Evolutionary conservation across 92 coral and sea anemone species (phyloP).

Genomic region (Palythoa grandiflora): DNA sequence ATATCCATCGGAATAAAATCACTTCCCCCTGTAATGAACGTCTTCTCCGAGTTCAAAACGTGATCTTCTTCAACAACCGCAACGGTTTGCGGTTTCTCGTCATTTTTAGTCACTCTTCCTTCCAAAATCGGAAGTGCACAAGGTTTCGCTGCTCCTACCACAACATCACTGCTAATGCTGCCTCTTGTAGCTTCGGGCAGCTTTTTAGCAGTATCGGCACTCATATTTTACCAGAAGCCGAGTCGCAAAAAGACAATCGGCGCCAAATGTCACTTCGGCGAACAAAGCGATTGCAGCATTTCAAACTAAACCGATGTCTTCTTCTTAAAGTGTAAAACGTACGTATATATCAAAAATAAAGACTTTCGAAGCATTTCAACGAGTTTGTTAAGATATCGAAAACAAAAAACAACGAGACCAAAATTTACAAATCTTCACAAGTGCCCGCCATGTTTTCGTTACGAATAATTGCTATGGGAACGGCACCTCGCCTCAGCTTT

Average conservation of each 20-base stretch:
- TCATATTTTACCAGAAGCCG: constrained; percentile 62
- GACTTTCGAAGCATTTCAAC: background rate
- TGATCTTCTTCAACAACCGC: constrained; percentile 50
- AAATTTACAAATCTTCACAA: background rate
- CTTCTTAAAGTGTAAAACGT: background rate
- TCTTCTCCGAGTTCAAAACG: constrained; percentile 63
- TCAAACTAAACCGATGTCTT: too few relatives aligned
- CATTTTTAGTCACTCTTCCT: constrained; percentile 58
- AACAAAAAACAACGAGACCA: background rate
- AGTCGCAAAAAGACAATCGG: background rate
- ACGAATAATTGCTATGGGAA: constrained; percentile 22
- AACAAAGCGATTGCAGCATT: too few relatives aligned
- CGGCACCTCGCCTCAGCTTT: constrained; percentile 27
- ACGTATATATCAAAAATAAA: background rate
- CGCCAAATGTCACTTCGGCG: background rate
- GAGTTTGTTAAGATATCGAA: background rate
- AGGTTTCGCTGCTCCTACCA: constrained; percentile 70
- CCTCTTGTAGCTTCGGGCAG: constrained; percentile 62
- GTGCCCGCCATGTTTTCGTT: constrained; percentile 80
- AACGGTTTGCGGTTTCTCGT: constrained; percentile 64
- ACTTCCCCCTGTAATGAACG: constrained; percentile 73
- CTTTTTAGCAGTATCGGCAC: constrained; percentile 73
- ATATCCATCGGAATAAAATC: constrained; percentile 97
- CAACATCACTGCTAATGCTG: constrained; percentile 41
- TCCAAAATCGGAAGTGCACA: constrained; percentile 93